Conservation (phyloP, 2,888 invertebrate species). For the Tholera decimalis region DNA sequence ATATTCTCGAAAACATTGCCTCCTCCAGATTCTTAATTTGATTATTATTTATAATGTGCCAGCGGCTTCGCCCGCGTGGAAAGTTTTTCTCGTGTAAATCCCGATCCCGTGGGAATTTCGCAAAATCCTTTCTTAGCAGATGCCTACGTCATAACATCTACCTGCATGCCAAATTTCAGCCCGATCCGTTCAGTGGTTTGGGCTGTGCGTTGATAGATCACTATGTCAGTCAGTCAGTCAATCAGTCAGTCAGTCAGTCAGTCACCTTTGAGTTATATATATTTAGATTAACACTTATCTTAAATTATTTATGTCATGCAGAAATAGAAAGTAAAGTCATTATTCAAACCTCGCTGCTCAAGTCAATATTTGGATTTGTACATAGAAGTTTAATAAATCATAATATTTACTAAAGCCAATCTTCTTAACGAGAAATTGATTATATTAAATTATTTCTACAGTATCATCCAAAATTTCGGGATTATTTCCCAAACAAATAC, state of each 20-base stretch:
- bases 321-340: background rate
- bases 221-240: no score
- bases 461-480: background rate
- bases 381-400: slow-evolving; percentile 5
- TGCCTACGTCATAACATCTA: no score
- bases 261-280: no score
- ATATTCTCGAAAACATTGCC: background rate
- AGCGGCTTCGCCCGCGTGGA: no score
- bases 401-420: slow-evolving; percentile 24
- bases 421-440: slow-evolving; percentile 17
- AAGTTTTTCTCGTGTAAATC: no score
- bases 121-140: no score
- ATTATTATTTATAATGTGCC: background rate
- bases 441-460: slow-evolving; percentile 15
- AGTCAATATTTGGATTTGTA: background rate
- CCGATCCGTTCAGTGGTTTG: no score
- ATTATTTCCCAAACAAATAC: slow-evolving; percentile 37
- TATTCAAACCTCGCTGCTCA: background rate
- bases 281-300: background rate
- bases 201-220: no score
- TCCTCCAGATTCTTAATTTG: background rate
- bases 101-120: no score
- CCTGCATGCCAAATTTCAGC: no score
- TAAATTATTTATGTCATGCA: background rate
- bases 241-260: no score